Base-by-base conservation (phyloP, 2,113 vertebrate species). In the Centropus unirufus region DNA sequence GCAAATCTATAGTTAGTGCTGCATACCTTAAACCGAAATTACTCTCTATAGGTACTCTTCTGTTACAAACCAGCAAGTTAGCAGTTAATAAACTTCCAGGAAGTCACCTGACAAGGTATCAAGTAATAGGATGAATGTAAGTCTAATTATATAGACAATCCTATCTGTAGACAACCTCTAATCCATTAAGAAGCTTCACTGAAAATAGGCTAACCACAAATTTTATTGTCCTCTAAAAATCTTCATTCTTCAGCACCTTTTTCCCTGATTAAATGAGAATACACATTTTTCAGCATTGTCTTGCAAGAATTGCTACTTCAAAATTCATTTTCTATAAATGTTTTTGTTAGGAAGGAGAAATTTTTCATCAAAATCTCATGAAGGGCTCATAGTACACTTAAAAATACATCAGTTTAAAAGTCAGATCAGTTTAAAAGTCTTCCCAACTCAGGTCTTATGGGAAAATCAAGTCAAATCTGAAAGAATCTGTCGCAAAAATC, bases 51-150 rank as follows among this genome's bases (percentile, higher is more conserved):
- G 46, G 32, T 52, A 76, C n/a, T 81, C 12, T 63, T 59, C 26
- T 27, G 5, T 64, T 76, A 68, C 26, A 77, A 44, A 86, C 36
- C n/a, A 87, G 42, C 1, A 0, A 83, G 14, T 30, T 64, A 70
- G 54, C 61, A 64, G 52, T 75, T 67, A 84, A 59, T 61, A 92
- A 72, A 84, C 12, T 84, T 91, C 34, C 24, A 92, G 13, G 42
- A 46, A 85, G 58, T n/a, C 54, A 91, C 40, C 78, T 95, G 82
- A 83, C 58, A 94, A 93, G 27, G 21, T 83, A 87, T 58, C 52
- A 84, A 63, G 57, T 89, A 91, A 89, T 55, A 89, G 87, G 61
- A 94, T 91, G 16, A 91, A 72, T 87, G 77, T 91, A 91, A 95
- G 84, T 61, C 66, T 84, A 94, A 87, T 82, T 89, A 75, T 51